Evolutionary conservation across 2,888 invertebrate species (phyloP).

Genomic region (Chirona hameri): DNA sequence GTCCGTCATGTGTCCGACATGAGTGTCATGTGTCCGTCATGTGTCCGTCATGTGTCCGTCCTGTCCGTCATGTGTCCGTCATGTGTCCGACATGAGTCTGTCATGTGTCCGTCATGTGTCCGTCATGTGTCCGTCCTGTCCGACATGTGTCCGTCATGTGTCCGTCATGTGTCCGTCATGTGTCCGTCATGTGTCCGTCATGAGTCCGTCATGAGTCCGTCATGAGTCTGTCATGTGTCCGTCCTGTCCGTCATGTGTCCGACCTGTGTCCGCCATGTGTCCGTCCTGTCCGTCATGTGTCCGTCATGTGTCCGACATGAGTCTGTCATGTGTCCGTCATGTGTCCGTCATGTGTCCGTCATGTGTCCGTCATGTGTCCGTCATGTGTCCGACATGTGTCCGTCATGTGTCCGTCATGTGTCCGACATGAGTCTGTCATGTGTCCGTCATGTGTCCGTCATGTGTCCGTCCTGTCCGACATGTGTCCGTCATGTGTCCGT

Average conservation of each 20-base stretch:
- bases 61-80: slow-evolving; percentile 35
- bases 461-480: too few relatives aligned
- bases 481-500: not conserved
- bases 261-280: not conserved
- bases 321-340: slow-evolving; percentile 35
- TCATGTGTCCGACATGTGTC: too few relatives aligned
- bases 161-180: slow-evolving; percentile 36
- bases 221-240: too few relatives aligned
- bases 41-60: slow-evolving; percentile 10
- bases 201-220: slow-evolving; percentile 22
- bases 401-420: too few relatives aligned
- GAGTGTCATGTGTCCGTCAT: slow-evolving; percentile 35
- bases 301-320: not conserved
- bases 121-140: too few relatives aligned
- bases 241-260: slow-evolving; percentile 29
- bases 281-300: too few relatives aligned
- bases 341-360: slow-evolving; percentile 10
- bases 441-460: slow-evolving; percentile 39
- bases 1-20: slow-evolving; percentile 36
- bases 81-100: not conserved
- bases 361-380: not conserved
- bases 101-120: slow-evolving; percentile 38
- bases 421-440: not conserved
- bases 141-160: not conserved
- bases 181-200: slow-evolving; percentile 1